Evolutionary conservation across 1,140 invertebrate genomes (phyloP).

Genomic region (Xylocopa sonorina): DNA sequence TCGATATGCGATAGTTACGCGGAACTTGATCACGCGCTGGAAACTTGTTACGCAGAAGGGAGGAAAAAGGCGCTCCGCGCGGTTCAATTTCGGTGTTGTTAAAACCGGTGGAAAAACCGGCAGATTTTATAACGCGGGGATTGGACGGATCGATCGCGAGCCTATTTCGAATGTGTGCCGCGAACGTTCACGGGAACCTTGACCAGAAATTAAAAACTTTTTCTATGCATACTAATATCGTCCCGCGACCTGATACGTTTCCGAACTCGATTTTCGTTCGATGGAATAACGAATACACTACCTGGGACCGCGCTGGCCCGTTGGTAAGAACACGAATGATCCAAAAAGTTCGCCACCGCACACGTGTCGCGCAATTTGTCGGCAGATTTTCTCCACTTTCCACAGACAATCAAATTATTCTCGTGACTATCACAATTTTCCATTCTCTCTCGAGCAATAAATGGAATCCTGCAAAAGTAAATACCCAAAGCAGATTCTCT

Average conservation of each 20-base stretch:
- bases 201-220: slow-evolving; percentile 69
- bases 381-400: no score
- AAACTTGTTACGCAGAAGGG: not conserved
- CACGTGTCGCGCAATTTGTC: not conserved
- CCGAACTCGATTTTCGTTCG: slow-evolving; percentile 48
- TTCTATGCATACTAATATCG: slow-evolving; percentile 65
- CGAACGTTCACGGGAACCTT: slow-evolving; percentile 41
- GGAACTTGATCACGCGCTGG: not conserved
- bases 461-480: no score
- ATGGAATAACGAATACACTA: slow-evolving; percentile 32
- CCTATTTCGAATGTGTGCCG: slow-evolving; percentile 35
- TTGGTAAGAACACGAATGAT: not conserved
- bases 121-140: slow-evolving; percentile 11
- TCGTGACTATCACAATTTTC: no score
- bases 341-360: not conserved
- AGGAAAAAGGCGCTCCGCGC: no score
- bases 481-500: no score
- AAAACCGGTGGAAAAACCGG: not conserved
- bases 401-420: not conserved
- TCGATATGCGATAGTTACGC: not conserved
- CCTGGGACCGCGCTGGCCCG: not conserved
- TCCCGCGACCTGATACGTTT: slow-evolving; percentile 31
- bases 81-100: slow-evolving; percentile 20
- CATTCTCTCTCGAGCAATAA: no score
- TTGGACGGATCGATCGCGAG: slow-evolving; percentile 47